phyloP scores from a whole-genome alignment of 2,797 vertebrate genomes.

The Aselliscus stoliczkanus region DNA sequence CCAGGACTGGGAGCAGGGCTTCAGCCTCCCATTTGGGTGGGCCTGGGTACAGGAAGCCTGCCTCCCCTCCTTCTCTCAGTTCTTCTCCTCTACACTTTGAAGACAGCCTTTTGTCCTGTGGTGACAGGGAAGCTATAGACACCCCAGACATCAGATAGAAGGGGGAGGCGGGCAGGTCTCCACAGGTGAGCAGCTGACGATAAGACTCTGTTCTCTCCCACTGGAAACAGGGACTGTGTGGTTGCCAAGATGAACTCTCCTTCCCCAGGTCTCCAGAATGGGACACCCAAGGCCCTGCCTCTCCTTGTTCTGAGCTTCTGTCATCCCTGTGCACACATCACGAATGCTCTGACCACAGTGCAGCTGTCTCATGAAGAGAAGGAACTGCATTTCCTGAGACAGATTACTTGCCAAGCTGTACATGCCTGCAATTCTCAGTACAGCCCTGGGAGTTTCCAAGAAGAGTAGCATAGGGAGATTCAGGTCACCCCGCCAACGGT shows the following conservation, averaged over 20 bases:
- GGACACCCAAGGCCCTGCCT: background rate
- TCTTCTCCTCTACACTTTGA: background rate
- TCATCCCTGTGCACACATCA: background rate
- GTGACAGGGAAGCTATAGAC: background rate
- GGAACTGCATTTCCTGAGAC: constrained; percentile 38
- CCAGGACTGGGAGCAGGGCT: background rate
- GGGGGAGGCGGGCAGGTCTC: background rate
- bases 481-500: background rate
- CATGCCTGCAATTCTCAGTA: constrained; percentile 3
- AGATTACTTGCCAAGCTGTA: background rate
- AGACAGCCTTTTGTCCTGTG: background rate
- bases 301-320: background rate
- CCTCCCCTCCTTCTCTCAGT: background rate
- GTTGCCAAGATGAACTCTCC: background rate
- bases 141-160: background rate
- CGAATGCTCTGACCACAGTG: background rate
- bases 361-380: background rate
- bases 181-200: background rate
- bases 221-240: background rate
- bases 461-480: background rate
- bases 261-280: background rate
- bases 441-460: background rate
- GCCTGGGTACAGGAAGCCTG: background rate
- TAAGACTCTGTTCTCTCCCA: background rate
- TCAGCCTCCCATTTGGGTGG: background rate